These are phyloP conservation scores for Rousettus madagascariensis DNA, from an alignment of 2,797 vertebrate species.

Conservation along the genomic window DNA sequence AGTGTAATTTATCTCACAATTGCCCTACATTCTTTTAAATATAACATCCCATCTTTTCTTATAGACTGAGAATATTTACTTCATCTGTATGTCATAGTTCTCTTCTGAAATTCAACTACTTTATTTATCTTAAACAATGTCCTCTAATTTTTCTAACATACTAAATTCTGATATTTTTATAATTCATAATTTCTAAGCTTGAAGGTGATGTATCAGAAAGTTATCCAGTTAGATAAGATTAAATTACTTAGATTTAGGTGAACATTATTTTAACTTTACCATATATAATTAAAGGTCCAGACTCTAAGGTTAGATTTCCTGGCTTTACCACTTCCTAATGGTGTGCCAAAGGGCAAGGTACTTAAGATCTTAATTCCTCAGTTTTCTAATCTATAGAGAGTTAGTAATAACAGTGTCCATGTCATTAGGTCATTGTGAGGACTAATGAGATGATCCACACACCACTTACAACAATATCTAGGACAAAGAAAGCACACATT, in stretches of 20 bases:
- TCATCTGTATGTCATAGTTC: not conserved
- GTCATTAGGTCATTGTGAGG: not conserved
- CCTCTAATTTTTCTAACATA: not conserved
- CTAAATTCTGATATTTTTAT: not conserved
- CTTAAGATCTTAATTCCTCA: not conserved
- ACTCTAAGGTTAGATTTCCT: not conserved
- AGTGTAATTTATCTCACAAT: constrained; percentile 40
- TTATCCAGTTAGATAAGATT: not conserved
- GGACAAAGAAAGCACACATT: not conserved
- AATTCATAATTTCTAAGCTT: not conserved
- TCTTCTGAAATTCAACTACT: constrained; percentile 14
- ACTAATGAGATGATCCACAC: not conserved
- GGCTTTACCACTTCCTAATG: not conserved
- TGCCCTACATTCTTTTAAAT: not conserved
- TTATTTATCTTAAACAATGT: not conserved
- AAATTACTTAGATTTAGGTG: not conserved
- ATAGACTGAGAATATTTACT: not conserved
- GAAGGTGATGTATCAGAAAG: not conserved
- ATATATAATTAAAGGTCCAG: not conserved
- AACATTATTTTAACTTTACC: not conserved
- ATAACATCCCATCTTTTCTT: not conserved
- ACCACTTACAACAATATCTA: not conserved
- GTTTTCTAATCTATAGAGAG: not conserved
- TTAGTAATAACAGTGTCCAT: not conserved
- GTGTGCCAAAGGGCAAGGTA: not conserved